Base-by-base conservation (phyloP, 2,888 invertebrate genomes). In the Dryobotodes eremita region DNA sequence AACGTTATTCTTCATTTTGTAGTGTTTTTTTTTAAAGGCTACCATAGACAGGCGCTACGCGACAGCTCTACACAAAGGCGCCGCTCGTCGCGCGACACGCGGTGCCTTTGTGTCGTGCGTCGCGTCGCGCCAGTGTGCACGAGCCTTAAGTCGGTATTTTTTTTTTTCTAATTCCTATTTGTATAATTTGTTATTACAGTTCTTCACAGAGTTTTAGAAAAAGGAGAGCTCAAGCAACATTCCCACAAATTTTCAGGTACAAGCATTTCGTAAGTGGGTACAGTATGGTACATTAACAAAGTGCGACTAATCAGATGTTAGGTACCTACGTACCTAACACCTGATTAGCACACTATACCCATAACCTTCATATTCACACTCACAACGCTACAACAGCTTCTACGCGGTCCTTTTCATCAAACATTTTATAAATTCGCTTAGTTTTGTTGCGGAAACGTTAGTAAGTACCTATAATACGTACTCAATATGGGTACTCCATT, bases 91-190 rank as follows among this genome's bases (percentile, higher is more conserved):
- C n/a, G n/a, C n/a, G n/a, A n/a, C n/a, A n/a, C n/a, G n/a, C n/a
- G n/a, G n/a, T n/a, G n/a, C n/a, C n/a, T n/a, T n/a, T n/a, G n/a
- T n/a, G n/a, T n/a, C n/a, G n/a, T n/a, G n/a, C n/a, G n/a, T n/a
- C n/a, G n/a, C n/a, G n/a, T n/a, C n/a, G n/a, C n/a, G n/a, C n/a
- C n/a, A n/a, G n/a, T n/a, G n/a, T n/a, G n/a, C n/a, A n/a, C n/a
- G n/a, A n/a, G n/a, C n/a, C n/a, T n/a, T n/a, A n/a, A n/a, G n/a
- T n/a, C n/a, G n/a, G n/a, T n/a, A n/a, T 36, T 1, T 36, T 36
- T 1, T 36, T 36, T 36, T 36, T 65, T 79, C 31, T 42, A 48
- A 71, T 46, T 72, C 20, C 20, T 64, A 79, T 72, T 79, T 66
- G 23, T 36, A 46, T 46, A 66, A 66, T 61, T 79, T 66, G 26